Conservation (phyloP, 2,113 vertebrate genomes). For the Chitala chitala region DNA sequence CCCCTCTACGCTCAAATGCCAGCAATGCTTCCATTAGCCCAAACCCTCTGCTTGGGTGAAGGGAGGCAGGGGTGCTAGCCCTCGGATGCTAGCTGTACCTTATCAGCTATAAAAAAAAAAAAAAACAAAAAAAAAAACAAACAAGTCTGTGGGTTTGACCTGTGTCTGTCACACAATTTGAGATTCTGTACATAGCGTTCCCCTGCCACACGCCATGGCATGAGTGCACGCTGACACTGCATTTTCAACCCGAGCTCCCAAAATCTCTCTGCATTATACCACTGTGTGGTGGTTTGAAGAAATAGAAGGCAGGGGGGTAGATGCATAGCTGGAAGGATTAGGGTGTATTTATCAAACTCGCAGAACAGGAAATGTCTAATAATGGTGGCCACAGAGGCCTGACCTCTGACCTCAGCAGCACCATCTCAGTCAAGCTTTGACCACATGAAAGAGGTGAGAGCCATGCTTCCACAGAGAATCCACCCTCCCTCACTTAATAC, state of each 20-base stretch:
- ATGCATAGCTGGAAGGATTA: not conserved
- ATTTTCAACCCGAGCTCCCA: not conserved
- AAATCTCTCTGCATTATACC: not conserved
- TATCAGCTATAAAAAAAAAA: no score
- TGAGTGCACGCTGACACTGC: slow-evolving; percentile 12
- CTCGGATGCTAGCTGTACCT: no score
- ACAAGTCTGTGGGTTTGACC: no score
- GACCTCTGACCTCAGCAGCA: not conserved
- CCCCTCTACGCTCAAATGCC: not conserved
- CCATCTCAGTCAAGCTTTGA: not conserved
- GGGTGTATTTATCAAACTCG: not conserved
- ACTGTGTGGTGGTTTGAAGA: not conserved
- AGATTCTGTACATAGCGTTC: not conserved
- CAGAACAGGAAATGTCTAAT: not conserved
- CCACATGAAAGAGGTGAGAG: not conserved
- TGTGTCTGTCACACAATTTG: not conserved
- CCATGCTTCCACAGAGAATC: not conserved
- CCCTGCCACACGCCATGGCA: not conserved
- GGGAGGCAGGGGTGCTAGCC: no score
- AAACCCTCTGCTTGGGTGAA: no score
- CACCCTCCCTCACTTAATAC: no score
- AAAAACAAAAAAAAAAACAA: no score
- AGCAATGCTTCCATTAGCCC: not conserved
- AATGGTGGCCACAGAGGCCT: not conserved
- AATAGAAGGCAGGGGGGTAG: not conserved